Conservation (phyloP, 2,888 invertebrate species). For the Drosophila quinaria region DNA sequence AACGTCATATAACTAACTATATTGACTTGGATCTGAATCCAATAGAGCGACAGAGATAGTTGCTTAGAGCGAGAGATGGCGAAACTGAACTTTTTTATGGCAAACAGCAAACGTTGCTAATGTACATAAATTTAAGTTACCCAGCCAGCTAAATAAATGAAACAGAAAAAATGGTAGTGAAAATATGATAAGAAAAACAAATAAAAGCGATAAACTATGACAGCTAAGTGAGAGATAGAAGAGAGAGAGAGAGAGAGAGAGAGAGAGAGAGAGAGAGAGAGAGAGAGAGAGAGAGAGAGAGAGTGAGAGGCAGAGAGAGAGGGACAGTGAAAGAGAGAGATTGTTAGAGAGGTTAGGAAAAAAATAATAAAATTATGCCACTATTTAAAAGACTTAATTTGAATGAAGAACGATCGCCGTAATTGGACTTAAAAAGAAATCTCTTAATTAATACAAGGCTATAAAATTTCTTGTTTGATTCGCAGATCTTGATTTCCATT, state of each 20-base stretch:
- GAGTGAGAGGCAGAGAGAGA: not conserved
- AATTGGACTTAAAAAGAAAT: no score
- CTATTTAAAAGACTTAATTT: not conserved
- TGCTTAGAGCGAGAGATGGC: not conserved
- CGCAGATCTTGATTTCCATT: no score
- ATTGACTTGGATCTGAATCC: slow-evolving; percentile 63
- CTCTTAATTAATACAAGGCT: no score
- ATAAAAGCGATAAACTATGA: slow-evolving; percentile 3
- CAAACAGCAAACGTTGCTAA: slow-evolving; percentile 52
- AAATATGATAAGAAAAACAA: slow-evolving; percentile 23
- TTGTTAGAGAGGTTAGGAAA: not conserved
- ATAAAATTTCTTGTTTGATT: no score
- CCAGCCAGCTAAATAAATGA: slow-evolving; percentile 23
- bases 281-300: not conserved
- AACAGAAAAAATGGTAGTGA: slow-evolving; percentile 11
- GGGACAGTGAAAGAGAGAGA: not conserved
- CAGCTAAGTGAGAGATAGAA: not conserved
- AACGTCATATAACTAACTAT: slow-evolving; percentile 57
- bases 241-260: not conserved
- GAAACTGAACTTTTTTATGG: slow-evolving; percentile 41
- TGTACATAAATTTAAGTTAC: slow-evolving; percentile 61
- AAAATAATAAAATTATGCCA: not conserved
- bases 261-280: not conserved
- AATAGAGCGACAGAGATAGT: slow-evolving; percentile 40
- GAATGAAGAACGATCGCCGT: not conserved